A percentile compares a stretch with the other conserved stretches of the same genome.
Evolutionary conservation across 2,797 vertebrate species (phyloP).

Genomic region (Cottoperca gobio): DNA sequence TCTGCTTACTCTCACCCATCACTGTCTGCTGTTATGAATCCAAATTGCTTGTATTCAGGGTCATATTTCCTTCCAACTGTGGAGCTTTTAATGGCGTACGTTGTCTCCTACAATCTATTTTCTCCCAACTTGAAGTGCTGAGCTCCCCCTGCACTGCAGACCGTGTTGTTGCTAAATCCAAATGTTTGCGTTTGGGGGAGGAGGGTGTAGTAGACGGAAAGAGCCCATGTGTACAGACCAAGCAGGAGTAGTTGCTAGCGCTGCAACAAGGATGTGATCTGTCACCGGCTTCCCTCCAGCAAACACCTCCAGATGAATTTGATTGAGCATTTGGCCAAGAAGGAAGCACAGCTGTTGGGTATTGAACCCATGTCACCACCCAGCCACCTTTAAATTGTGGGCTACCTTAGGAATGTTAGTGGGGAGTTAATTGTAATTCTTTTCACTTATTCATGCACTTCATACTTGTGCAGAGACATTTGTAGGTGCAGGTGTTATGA

Average conservation of each 20-base stretch:
- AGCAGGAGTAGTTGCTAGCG: slow-evolving; percentile 30
- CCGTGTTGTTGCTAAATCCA: slow-evolving; percentile 8
- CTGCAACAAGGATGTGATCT: slow-evolving; percentile 30
- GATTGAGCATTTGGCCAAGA: slow-evolving; percentile 36
- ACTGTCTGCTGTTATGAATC: no score
- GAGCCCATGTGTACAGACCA: slow-evolving; percentile 23
- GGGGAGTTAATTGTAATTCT: not conserved
- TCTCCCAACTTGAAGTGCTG: not conserved
- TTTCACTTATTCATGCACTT: slow-evolving; percentile 8
- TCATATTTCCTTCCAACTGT: no score
- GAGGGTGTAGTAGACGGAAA: slow-evolving; percentile 23
- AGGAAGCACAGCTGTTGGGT: slow-evolving; percentile 19
- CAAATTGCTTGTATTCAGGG: no score
- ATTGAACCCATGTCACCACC: slow-evolving; percentile 22
- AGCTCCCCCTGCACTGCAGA: slow-evolving; percentile 21
- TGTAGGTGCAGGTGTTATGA: slow-evolving; percentile 1
- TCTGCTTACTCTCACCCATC: no score
- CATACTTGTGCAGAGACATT: not conserved
- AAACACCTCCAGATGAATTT: slow-evolving; percentile 38
- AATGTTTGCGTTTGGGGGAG: slow-evolving; percentile 32
- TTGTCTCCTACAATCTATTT: not conserved
- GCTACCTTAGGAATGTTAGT: not conserved
- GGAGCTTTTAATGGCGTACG: no score
- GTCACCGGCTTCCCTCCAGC: slow-evolving; percentile 9
- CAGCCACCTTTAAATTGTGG: not conserved